Conservation (phyloP, 2,113 vertebrate species). For the Periophthalmodon schlosseri region DNA sequence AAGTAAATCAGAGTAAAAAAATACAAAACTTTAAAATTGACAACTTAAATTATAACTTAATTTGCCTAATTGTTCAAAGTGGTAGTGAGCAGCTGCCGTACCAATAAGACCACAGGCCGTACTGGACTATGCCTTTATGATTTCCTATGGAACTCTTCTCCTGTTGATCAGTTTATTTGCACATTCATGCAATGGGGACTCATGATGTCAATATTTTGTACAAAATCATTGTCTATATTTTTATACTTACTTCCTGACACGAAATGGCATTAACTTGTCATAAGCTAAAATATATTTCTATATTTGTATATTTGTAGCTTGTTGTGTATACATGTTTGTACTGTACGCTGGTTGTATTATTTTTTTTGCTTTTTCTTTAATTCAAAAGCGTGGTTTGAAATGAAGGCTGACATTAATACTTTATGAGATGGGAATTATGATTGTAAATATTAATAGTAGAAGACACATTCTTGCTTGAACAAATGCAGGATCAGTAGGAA, state of each 20-base stretch:
- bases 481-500: conserved; percentile 64
- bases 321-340: conserved; percentile 71
- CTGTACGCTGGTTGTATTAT: conserved; percentile 59
- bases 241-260: conserved; percentile 76
- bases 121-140: conserved; percentile 50
- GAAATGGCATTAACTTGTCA: conserved; percentile 68
- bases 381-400: conserved; percentile 52
- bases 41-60: not conserved
- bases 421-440: conserved; percentile 54
- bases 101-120: conserved; percentile 56
- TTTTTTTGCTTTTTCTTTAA: conserved; percentile 1
- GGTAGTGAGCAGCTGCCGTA: not conserved
- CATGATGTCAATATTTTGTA: conserved; percentile 79
- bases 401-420: conserved; percentile 59
- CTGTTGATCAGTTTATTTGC: conserved; percentile 74
- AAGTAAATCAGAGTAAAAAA: not conserved
- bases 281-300: conserved; percentile 70
- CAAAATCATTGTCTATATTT: conserved; percentile 80
- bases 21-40: not conserved
- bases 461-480: conserved; percentile 51
- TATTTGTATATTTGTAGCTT: conserved; percentile 79
- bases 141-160: conserved; percentile 37
- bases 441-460: conserved; percentile 71
- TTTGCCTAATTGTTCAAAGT: not conserved
- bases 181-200: conserved; percentile 70